Evolutionary conservation across 1,140 invertebrate species (phyloP).

Genomic region (Drosophila arawakana): DNA sequence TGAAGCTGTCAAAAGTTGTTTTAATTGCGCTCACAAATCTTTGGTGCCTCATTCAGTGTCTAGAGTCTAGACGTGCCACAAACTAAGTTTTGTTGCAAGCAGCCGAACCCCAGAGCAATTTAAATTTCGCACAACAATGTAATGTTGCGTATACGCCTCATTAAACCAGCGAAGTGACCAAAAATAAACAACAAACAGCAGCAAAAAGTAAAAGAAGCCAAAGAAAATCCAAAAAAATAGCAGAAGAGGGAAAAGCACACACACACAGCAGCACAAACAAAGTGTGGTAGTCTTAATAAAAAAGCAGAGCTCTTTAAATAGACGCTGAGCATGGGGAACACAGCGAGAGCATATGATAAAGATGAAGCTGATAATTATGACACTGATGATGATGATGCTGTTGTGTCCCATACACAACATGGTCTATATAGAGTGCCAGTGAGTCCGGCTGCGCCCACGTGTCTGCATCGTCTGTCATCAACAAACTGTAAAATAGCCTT

Average conservation of each 20-base stretch:
- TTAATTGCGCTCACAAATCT: constrained; percentile 17
- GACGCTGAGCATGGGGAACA: constrained; percentile 28
- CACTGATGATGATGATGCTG: constrained; percentile 2
- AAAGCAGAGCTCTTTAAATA: constrained; percentile 64
- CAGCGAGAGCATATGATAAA: neutral
- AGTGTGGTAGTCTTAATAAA: constrained; percentile 62
- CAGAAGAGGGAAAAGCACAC: constrained; percentile 1
- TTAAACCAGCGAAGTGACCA: constrained; percentile 46
- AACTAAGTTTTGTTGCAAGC: constrained; percentile 1
- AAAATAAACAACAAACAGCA: constrained; percentile 38
- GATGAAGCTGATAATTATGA: constrained; percentile 21
- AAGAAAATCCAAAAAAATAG: constrained; percentile 3
- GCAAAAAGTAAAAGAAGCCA: constrained; percentile 18
- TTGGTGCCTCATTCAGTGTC: neutral
- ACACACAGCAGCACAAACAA: constrained; percentile 26
- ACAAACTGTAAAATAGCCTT: constrained; percentile 84
- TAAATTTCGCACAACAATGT: constrained; percentile 37
- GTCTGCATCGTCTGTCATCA: constrained; percentile 82
- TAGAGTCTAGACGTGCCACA: constrained; percentile 20
- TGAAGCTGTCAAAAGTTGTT: constrained; percentile 1
- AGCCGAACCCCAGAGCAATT: neutral
- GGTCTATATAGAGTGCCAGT: neutral
- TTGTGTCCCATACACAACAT: neutral
- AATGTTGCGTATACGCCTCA: constrained; percentile 54
- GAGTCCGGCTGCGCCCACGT: constrained; percentile 27